Evolutionary conservation across 1,140 invertebrate species (phyloP), one percentile per base, ranked within the genome.

Genomic region (Maniola jurtina): DNA sequence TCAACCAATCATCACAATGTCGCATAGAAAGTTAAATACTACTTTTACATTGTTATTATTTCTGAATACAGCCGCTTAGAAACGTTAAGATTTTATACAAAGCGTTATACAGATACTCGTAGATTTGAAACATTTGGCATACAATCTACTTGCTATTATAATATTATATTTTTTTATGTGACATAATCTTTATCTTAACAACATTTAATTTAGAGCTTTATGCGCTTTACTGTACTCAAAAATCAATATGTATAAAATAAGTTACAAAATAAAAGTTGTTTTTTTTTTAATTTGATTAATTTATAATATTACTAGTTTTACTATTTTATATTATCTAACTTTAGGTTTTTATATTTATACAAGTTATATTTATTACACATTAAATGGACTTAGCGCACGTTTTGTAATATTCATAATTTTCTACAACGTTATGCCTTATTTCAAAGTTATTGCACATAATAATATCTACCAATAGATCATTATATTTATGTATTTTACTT

Each of bases 11-110:
- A 83, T 81, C 76, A 81, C 73, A 79, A 71, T 75, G 74, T 76
- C 69, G 73, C 77, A 78, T 80, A 80, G 75, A 83, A 84, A 79
- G 69, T 80, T 75, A 72, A 79, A 77, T 75, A 70, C 75, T 74
- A 76, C 68, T 55, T 50, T 59, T 64, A 68, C 68, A 75, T 69
- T 58, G 55, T 59, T 66, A 63, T 54, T 48, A 54, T 61, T 63
- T 45, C 25, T 35, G 25, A 57, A 48, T 70, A 63, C 36, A 59
- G 45, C 60, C 47, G 56, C 34, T 72, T 67, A 72, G 35, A 70
- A 66, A 55, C 13, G 35, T 50, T n/a, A 40, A 45, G 36, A 47
- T 55, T 63, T 65, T 61, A 65, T 16, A 15, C 58, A 56, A 64
- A 64, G 62, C 50, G 35, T 57, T 52, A 25, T 52, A 52, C 48